phyloP scores from a whole-genome alignment of 2,888 invertebrate genomes.

The Nasonovia ribisnigri region DNA sequence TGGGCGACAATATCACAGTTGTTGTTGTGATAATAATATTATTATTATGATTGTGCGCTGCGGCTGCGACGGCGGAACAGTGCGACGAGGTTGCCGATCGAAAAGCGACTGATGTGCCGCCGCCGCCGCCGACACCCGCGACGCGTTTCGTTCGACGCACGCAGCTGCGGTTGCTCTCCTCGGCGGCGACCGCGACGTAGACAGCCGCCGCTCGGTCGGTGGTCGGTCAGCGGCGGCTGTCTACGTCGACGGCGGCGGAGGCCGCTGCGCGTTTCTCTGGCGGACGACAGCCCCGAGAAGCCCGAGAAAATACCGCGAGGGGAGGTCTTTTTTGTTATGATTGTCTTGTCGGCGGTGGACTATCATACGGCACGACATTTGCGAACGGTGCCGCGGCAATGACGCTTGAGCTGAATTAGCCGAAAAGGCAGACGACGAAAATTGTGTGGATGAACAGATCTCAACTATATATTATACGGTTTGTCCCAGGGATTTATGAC shows the following conservation, averaged over 20 bases:
- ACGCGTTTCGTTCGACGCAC: slow-evolving; percentile 15
- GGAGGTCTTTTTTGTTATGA: neutral
- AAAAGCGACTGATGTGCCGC: slow-evolving; percentile 53
- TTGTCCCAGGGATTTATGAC: neutral
- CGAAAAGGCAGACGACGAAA: neutral
- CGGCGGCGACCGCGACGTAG: neutral
- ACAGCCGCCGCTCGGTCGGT: neutral
- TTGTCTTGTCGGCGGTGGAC: neutral
- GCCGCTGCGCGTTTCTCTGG: neutral
- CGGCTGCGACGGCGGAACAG: neutral
- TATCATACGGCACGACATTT: neutral
- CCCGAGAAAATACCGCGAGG: neutral
- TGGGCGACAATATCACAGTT: neutral
- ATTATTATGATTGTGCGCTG: neutral
- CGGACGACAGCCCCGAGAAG: neutral
- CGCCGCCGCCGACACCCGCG: slow-evolving; percentile 24
- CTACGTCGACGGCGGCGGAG: neutral
- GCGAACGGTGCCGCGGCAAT: neutral
- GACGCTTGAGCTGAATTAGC: neutral
- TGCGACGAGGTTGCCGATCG: slow-evolving; percentile 47
- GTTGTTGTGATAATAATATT: neutral
- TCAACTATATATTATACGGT: too few relatives aligned
- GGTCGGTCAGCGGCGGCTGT: too few relatives aligned
- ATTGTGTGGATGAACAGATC: neutral
- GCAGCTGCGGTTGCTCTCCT: slow-evolving; percentile 12